These are phyloP conservation scores for Drosophila hamatofila DNA, from an alignment of 2,888 invertebrate genomes.

Conservation along the genomic window DNA sequence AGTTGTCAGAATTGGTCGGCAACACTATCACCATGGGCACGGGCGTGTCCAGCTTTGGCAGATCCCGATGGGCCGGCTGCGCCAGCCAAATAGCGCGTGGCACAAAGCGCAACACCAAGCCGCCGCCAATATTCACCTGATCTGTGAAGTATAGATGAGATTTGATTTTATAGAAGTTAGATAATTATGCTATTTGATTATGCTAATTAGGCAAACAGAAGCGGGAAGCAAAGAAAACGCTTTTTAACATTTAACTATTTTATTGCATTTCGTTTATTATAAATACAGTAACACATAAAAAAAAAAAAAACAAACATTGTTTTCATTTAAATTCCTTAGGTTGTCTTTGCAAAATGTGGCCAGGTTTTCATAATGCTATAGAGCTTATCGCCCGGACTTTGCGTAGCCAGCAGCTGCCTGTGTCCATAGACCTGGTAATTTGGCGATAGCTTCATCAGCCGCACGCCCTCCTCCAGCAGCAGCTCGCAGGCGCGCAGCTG, in stretches of 20 bases:
- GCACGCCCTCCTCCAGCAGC: constrained; percentile 88
- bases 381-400: constrained; percentile 90
- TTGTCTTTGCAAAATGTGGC: constrained; percentile 87
- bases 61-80: constrained; percentile 72
- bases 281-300: constrained; percentile 16
- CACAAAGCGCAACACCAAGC: constrained; percentile 72
- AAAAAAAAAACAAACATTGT: too few relatives aligned
- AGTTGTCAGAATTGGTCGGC: constrained; percentile 76
- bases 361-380: constrained; percentile 88
- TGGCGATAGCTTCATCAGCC: constrained; percentile 87
- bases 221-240: constrained; percentile 2
- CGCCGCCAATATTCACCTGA: constrained; percentile 77
- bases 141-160: constrained; percentile 47
- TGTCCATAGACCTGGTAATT: constrained; percentile 90
- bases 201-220: background rate
- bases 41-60: constrained; percentile 61
- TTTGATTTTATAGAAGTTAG: background rate
- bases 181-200: background rate
- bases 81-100: constrained; percentile 78
- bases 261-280: constrained; percentile 17
- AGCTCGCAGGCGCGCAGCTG: constrained; percentile 88
- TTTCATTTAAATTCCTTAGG: constrained; percentile 3
- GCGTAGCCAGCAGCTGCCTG: constrained; percentile 88
- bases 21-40: constrained; percentile 70
- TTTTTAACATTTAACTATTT: background rate